A percentile compares a stretch with the other conserved stretches of the same genome.
Evolutionary conservation across 2,888 invertebrate species (phyloP).

Genomic region (Acanthosepion esculentum): DNA sequence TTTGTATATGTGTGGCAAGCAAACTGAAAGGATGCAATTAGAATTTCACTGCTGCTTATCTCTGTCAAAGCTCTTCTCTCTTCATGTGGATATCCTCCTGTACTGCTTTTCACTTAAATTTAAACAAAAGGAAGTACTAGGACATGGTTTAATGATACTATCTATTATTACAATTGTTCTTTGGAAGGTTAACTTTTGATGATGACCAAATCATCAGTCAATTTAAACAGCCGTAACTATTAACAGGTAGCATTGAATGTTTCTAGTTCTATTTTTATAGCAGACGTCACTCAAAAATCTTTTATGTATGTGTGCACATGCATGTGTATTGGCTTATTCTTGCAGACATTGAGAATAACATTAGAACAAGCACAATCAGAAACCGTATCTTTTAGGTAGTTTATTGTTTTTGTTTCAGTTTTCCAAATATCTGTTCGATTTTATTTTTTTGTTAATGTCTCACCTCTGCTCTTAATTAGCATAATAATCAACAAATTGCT

Average conservation of each 20-base stretch:
- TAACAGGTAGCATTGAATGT: background rate
- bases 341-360: background rate
- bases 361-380: background rate
- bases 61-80: background rate
- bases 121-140: background rate
- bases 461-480: background rate
- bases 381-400: background rate
- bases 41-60: background rate
- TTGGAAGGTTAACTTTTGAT: background rate
- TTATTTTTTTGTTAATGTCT: background rate
- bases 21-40: background rate
- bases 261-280: background rate
- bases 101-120: background rate
- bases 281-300: background rate
- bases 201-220: slow-evolving; percentile 33
- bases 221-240: background rate
- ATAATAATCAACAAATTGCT: background rate
- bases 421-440: background rate
- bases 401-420: background rate
- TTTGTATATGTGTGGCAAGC: background rate
- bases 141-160: background rate
- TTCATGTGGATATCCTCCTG: background rate
- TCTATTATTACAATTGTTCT: background rate
- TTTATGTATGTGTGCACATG: background rate
- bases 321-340: background rate